Base-by-base conservation (phyloP, 2,797 vertebrate species). In the Mormyrops attenuatus region DNA sequence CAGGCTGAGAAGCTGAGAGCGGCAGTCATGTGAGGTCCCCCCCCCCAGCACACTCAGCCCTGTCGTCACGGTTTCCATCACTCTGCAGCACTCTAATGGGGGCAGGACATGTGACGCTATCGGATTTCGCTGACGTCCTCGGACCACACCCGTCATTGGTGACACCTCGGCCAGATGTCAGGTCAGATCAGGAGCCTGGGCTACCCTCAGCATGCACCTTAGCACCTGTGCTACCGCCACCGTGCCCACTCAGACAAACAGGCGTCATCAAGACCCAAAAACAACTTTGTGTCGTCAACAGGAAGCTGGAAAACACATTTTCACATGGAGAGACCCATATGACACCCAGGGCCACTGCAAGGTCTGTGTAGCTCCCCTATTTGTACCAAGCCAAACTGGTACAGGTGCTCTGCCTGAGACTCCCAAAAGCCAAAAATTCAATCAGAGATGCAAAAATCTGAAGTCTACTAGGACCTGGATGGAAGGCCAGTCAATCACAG, bases 1-100 rank as follows among this genome's bases (percentile, higher is more conserved):
- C 30, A 88, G 87, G 87, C 87, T 66, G 87, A 41, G 38, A 88
- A 38, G 38, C 89, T 90, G 66, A 91, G 91, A 90, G 88, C 88
- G 77, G 89, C 88, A 80, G 86, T 89, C 92, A 93, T 92, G 92
- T 92, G 93, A 92, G 89, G 90, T 13, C 87, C 80, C 17, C 41
- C 47, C 73, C 50, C 88, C n/a, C 11, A 17, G 38, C 80, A 85
- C n/a, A 8, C 80, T 50, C 47, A 47, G 38, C 80, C 41, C 44
- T 50, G 41, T n/a, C 85, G 30, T 87, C 84, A 85, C 84, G 50
- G 11, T 87, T 87, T 57, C 50, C 52, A 38, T 87, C 50, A 20
- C 26, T 55, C 85, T 17, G 52, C 22, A 34, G 85, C 85, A 13
- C 85, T 57, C 26, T 34, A 11, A 50, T 50, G 22, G 22, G 50